phyloP scores from a whole-genome alignment of 2,888 invertebrate species.

The Eupithecia tripunctaria region DNA sequence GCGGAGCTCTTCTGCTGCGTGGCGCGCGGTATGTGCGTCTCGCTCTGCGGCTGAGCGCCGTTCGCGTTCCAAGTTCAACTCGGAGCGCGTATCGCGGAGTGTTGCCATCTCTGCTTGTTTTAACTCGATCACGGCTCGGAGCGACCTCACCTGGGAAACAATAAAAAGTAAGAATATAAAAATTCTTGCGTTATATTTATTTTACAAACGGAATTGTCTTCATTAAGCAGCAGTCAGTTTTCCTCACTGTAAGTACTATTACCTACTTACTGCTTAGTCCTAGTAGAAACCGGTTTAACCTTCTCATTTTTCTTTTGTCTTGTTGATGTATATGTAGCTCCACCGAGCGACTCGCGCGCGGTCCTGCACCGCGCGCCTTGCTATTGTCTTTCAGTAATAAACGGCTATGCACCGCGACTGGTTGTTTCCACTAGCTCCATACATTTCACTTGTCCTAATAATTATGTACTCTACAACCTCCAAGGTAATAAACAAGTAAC shows the following conservation, averaged over 20 bases:
- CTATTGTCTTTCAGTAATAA: too few relatives aligned
- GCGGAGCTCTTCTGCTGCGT: conserved; percentile 94
- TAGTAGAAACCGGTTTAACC: too few relatives aligned
- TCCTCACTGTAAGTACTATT: too few relatives aligned
- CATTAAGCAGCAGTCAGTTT: too few relatives aligned
- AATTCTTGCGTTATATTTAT: neutral
- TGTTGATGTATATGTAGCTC: too few relatives aligned
- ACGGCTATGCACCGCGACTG: too few relatives aligned
- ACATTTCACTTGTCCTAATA: too few relatives aligned
- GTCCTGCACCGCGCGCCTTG: too few relatives aligned
- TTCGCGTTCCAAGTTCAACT: conserved; percentile 89
- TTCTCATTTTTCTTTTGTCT: too few relatives aligned
- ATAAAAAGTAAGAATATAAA: neutral
- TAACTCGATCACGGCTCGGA: conserved; percentile 94
- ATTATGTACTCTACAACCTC: neutral
- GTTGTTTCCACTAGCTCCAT: too few relatives aligned
- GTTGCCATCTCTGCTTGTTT: conserved; percentile 93
- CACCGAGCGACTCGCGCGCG: too few relatives aligned
- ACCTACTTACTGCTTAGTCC: too few relatives aligned
- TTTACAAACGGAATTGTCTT: neutral
- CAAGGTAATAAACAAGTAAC: conserved; percentile 13
- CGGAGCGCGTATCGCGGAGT: conserved; percentile 88
- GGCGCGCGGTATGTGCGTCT: conserved; percentile 90
- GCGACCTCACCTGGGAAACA: conserved; percentile 82
- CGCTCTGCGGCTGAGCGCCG: conserved; percentile 89